Base-by-base conservation (phyloP, 2,888 invertebrate species). In the Protophormia terraenovae region DNA sequence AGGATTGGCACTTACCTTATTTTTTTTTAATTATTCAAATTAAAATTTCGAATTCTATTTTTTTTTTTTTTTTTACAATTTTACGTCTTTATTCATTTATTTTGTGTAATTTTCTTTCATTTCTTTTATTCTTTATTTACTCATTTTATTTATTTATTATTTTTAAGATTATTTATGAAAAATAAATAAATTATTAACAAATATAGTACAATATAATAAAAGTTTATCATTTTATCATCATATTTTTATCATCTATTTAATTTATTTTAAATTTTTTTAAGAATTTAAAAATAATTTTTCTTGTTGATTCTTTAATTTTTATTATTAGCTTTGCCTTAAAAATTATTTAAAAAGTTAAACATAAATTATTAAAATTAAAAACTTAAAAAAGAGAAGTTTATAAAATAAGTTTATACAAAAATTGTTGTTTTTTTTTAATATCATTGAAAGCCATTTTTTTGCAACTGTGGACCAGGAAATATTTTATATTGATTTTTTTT, bases 141-240 rank as follows among this genome's bases (percentile, higher is more conserved):
- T 77, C 24, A 47, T 67, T n/a, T 78, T 45, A 69, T 62, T 79
- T 72, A 5, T 55, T 62, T 47, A 12, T 47, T 73, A 64, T 69
- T 77, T 69, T 84, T 82, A 82, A 79, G 84, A 79, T 82, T 79
- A 82, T 82, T 84, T 72, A 82, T 82, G 77, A 86, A 84, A 76
- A 83, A 80, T 79, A 79, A 64, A 72, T 72, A 80, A 83, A 83
- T 83, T 83, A 76, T 75, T 83, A 83, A 84, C 83, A 86, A 83
- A 83, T 86, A 80, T 85, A 78, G 45, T 84, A 79, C 83, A 85
- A 66, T 75, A 45, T 83, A 79, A 80, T 84, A 83, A 58, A 76
- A 80, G 16, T 69, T 72, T 71, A 27, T 85, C 69, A 64, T 69
- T 12, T 38, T 66, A 55, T 47, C n/a, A 41, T 45, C 60, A 69